Percentiles rank a stretch among this genome's conserved stretches.
Conservation (phyloP, 2,888 invertebrate species). For the Gymnocheta viridis region DNA sequence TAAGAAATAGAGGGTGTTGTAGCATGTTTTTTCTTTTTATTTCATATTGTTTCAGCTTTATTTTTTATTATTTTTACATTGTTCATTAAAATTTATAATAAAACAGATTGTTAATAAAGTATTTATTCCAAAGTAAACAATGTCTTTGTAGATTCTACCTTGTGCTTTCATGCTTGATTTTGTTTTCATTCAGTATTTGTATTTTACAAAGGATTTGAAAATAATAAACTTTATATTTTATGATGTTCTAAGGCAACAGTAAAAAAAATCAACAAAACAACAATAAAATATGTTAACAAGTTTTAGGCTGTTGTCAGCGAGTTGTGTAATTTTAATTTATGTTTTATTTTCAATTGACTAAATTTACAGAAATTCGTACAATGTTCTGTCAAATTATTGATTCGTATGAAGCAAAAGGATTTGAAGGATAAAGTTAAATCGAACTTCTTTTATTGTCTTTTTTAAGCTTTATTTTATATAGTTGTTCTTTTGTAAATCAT, state of each 20-base stretch:
- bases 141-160: background rate
- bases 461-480: too few relatives aligned
- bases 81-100: constrained; percentile 32
- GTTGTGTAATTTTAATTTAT: constrained; percentile 14
- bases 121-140: constrained; percentile 36
- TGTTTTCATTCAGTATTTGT: constrained; percentile 16
- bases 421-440: too few relatives aligned
- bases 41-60: background rate
- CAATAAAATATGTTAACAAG: constrained; percentile 35
- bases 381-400: too few relatives aligned
- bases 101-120: constrained; percentile 4
- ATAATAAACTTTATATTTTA: constrained; percentile 15
- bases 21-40: constrained; percentile 3
- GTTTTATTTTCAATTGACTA: background rate
- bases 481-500: too few relatives aligned
- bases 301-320: constrained; percentile 17
- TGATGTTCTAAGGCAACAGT: background rate
- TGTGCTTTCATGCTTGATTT: constrained; percentile 4
- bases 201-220: constrained; percentile 22
- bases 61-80: constrained; percentile 22
- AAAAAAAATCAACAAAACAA: background rate
- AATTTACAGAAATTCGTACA: background rate
- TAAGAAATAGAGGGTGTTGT: background rate
- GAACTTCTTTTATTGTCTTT: too few relatives aligned
- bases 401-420: too few relatives aligned